These are phyloP conservation scores for Scomber scombrus DNA, from an alignment of 2,113 vertebrate species.

Conservation along the genomic window DNA sequence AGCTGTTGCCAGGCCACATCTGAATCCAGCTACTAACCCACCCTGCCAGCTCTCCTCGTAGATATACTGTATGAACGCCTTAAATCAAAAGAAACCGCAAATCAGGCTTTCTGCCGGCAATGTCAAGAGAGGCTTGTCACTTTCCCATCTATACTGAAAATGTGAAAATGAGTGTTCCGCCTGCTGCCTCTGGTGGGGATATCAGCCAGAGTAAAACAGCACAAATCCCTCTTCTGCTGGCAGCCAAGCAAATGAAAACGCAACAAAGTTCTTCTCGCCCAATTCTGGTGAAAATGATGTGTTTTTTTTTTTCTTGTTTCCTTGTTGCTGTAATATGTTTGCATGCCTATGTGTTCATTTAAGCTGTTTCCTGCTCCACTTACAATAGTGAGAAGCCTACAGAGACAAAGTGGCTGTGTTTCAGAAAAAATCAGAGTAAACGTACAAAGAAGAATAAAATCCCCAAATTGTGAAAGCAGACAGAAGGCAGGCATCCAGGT, in stretches of 20 bases:
- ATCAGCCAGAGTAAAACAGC: conserved; percentile 27
- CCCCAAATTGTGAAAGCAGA: conserved; percentile 16
- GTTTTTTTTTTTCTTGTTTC: conserved; percentile 30
- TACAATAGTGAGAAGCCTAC: background rate
- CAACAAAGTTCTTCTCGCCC: background rate
- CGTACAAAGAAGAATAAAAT: conserved; percentile 18
- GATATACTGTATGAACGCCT: background rate
- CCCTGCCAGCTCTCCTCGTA: background rate
- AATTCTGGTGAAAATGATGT: conserved; percentile 12
- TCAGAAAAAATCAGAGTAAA: conserved; percentile 17
- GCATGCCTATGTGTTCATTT: conserved; percentile 19
- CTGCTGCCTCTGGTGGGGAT: conserved; percentile 31
- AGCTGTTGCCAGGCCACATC: background rate
- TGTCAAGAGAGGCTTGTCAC: conserved; percentile 42
- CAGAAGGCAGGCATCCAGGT: conserved; percentile 18
- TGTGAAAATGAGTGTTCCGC: conserved; percentile 42
- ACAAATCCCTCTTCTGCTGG: conserved; percentile 40
- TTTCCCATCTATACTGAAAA: conserved; percentile 35
- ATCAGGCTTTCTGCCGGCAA: conserved; percentile 22
- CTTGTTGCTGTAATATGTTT: conserved; percentile 16
- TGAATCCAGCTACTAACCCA: background rate
- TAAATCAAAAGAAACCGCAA: conserved; percentile 36
- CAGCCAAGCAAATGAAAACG: conserved; percentile 37
- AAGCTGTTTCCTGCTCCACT: conserved; percentile 41
- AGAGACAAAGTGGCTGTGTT: conserved; percentile 36